Evolutionary conservation across 1,140 invertebrate genomes (phyloP).

Genomic region (Drosophila funebris): DNA sequence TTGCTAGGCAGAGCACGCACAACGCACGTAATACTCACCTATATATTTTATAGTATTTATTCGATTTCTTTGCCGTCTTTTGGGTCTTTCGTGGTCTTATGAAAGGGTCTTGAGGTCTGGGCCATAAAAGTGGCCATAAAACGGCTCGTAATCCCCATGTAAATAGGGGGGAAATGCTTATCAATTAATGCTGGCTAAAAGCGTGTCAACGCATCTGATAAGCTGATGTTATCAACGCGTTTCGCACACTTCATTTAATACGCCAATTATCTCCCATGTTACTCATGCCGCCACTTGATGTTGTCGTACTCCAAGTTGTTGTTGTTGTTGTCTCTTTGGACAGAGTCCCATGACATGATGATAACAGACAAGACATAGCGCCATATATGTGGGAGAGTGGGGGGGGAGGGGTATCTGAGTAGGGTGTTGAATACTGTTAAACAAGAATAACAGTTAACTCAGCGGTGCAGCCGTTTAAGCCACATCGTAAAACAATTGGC

Average conservation of each 20-base stretch:
- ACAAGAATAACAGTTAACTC: constrained; percentile 19
- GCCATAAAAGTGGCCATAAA: constrained; percentile 13
- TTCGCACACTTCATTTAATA: constrained; percentile 59
- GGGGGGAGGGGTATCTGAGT: background rate
- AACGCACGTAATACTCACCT: background rate
- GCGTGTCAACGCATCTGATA: constrained; percentile 38
- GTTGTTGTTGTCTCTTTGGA: background rate
- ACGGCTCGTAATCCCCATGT: constrained; percentile 32
- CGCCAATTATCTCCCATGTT: constrained; percentile 57
- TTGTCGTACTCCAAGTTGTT: background rate
- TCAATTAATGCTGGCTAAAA: constrained; percentile 5
- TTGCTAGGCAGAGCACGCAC: background rate
- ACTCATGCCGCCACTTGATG: constrained; percentile 10
- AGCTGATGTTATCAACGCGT: constrained; percentile 50
- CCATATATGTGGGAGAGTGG: constrained; percentile 3
- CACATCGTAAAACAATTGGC: constrained; percentile 30
- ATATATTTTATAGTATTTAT: background rate
- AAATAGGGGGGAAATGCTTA: constrained; percentile 39
- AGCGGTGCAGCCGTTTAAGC: background rate
- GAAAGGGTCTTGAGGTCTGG: constrained; percentile 3
- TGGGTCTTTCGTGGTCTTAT: background rate
- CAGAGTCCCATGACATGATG: constrained; percentile 24
- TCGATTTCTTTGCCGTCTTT: background rate
- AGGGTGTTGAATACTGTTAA: too few relatives aligned
- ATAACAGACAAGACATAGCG: constrained; percentile 17